Percentiles rank a stretch among this genome's conserved stretches.
These are phyloP conservation scores for Euzophera pinguis DNA, from an alignment of 2,888 invertebrate species.

Conservation along the genomic window DNA sequence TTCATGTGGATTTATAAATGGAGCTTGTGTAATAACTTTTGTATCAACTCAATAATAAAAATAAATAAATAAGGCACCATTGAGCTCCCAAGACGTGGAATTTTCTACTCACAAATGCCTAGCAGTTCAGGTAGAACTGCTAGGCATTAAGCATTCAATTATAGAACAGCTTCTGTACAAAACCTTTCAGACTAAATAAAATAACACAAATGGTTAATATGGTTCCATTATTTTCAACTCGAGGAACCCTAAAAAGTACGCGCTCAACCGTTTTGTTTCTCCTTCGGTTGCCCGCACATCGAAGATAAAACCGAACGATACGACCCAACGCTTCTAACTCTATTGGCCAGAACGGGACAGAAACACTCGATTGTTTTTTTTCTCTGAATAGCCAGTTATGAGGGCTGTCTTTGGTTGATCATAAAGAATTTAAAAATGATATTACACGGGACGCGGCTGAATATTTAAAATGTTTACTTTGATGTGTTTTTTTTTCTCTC, in stretches of 20 bases:
- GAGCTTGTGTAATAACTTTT: too few relatives aligned
- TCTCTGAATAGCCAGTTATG: constrained; percentile 36
- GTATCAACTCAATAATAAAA: too few relatives aligned
- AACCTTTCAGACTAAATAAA: too few relatives aligned
- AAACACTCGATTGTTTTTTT: constrained; percentile 20
- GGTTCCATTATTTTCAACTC: background rate
- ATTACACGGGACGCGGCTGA: constrained; percentile 40
- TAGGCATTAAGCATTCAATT: too few relatives aligned
- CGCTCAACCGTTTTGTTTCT: constrained; percentile 46
- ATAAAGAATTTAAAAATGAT: constrained; percentile 65
- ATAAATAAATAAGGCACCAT: too few relatives aligned
- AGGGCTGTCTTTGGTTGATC: constrained; percentile 42
- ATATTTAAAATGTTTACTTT: constrained; percentile 55
- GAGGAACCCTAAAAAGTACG: constrained; percentile 2
- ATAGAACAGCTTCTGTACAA: too few relatives aligned
- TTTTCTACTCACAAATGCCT: too few relatives aligned
- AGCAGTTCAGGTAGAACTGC: too few relatives aligned
- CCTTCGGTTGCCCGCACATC: constrained; percentile 44
- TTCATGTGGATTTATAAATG: too few relatives aligned
- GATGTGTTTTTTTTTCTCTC: constrained; percentile 34
- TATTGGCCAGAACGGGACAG: constrained; percentile 26
- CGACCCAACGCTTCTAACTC: constrained; percentile 18
- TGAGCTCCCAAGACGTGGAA: too few relatives aligned
- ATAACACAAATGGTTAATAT: background rate
- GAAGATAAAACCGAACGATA: constrained; percentile 26